These are phyloP conservation scores for Mechanitis messenoides DNA, from an alignment of 2,888 invertebrate species.

Conservation along the genomic window DNA sequence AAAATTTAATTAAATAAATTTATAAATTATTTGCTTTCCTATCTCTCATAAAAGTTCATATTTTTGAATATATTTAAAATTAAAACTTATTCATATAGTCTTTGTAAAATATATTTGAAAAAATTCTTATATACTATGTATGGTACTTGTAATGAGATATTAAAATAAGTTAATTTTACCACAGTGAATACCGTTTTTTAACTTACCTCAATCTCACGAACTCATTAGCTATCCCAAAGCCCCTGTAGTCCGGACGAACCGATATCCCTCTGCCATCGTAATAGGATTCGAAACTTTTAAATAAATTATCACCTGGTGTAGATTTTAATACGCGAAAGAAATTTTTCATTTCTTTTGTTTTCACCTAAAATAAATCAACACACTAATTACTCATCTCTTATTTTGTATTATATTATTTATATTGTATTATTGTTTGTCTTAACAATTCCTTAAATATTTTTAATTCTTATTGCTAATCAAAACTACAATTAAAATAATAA, in stretches of 20 bases:
- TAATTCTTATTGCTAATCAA: too few relatives aligned
- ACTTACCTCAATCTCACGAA: slow-evolving; percentile 35
- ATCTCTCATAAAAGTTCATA: too few relatives aligned
- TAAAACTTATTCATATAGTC: not conserved
- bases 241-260: slow-evolving; percentile 35
- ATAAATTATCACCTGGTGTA: slow-evolving; percentile 21
- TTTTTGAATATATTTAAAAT: too few relatives aligned
- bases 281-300: slow-evolving; percentile 24
- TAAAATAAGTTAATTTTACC: not conserved
- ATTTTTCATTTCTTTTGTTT: slow-evolving; percentile 36
- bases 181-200: not conserved
- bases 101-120: too few relatives aligned
- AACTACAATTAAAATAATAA: too few relatives aligned
- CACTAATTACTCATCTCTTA: too few relatives aligned
- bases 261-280: slow-evolving; percentile 35
- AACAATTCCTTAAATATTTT: too few relatives aligned
- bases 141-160: not conserved
- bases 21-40: too few relatives aligned
- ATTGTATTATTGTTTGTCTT: too few relatives aligned
- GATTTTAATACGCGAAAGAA: slow-evolving; percentile 32
- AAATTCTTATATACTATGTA: not conserved
- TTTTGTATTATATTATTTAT: too few relatives aligned
- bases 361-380: slow-evolving; percentile 22
- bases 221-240: slow-evolving; percentile 35
- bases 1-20: slow-evolving; percentile 10